Evolutionary conservation across 2,888 invertebrate species (phyloP).

Genomic region (Clivina fossor): DNA sequence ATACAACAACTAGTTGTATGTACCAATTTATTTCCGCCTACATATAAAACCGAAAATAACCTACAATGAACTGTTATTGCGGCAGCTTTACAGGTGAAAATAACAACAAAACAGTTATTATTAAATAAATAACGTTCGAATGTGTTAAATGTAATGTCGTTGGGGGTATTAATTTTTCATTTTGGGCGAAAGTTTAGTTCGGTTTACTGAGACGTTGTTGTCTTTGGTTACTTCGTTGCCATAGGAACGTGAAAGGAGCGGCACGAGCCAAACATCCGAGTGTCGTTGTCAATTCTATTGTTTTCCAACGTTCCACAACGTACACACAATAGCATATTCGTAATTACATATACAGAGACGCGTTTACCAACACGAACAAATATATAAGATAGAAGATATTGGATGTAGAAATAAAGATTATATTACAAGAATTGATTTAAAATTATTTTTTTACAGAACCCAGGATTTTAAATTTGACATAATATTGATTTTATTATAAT

Average conservation of each 20-base stretch:
- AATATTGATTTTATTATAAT: too few relatives aligned
- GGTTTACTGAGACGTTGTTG: neutral
- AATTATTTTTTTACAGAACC: too few relatives aligned
- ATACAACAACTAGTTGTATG: too few relatives aligned
- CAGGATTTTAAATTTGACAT: too few relatives aligned
- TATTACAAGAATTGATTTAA: too few relatives aligned
- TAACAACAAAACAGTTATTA: conserved; percentile 11
- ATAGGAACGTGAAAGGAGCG: conserved; percentile 23
- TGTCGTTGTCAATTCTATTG: conserved; percentile 30
- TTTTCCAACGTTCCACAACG: conserved; percentile 17
- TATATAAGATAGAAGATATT: too few relatives aligned
- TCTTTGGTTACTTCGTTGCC: conserved; percentile 19
- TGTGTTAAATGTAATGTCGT: conserved; percentile 17
- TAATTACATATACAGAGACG: conserved; percentile 13
- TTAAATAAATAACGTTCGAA: conserved; percentile 20
- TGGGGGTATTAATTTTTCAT: conserved; percentile 18
- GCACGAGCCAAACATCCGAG: conserved; percentile 24
- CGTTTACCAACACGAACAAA: neutral
- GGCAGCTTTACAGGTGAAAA: conserved; percentile 17
- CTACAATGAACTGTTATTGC: too few relatives aligned
- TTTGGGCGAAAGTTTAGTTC: conserved; percentile 24
- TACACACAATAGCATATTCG: conserved; percentile 18
- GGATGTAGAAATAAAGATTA: too few relatives aligned
- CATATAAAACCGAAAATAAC: conserved; percentile 10
- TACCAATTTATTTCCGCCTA: conserved; percentile 20